Conservation (phyloP, 1,140 invertebrate genomes). For the Platyscapa corneri region DNA sequence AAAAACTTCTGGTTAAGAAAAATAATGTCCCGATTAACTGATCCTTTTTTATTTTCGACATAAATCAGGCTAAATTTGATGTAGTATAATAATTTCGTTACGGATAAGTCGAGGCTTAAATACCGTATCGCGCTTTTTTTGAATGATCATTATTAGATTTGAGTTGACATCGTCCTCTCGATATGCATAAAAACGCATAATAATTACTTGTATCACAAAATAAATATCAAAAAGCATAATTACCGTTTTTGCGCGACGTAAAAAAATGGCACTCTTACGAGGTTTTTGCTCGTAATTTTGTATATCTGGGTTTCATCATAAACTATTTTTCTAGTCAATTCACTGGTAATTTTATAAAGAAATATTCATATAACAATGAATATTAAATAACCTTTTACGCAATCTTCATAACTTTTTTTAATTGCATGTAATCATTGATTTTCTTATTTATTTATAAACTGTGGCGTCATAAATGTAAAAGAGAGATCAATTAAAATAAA, state of each 20-base stretch:
- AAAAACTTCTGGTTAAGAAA: neutral
- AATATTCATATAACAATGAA: neutral
- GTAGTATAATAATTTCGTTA: neutral
- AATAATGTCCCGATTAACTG: neutral
- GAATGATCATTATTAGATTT: neutral
- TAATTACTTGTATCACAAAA: neutral
- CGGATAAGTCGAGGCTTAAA: neutral
- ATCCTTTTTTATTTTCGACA: neutral
- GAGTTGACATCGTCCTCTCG: neutral
- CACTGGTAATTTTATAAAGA: neutral
- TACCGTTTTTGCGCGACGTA: neutral
- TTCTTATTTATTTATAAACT: neutral
- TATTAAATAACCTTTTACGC: neutral
- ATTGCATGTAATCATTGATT: neutral
- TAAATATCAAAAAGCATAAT: slow-evolving; percentile 36
- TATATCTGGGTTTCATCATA: slow-evolving; percentile 18
- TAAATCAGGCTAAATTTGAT: neutral
- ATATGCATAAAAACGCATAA: neutral
- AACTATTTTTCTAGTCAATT: slow-evolving; percentile 10
- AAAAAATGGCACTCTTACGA: slow-evolving; percentile 20
- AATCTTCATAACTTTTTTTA: neutral
- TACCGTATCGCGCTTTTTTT: neutral
- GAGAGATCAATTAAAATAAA: neutral
- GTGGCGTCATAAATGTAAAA: neutral
- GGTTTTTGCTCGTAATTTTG: slow-evolving; percentile 17